These are phyloP conservation scores for Coregonus ussuriensis DNA, from an alignment of 2,797 vertebrate genomes.

Conservation along the genomic window DNA sequence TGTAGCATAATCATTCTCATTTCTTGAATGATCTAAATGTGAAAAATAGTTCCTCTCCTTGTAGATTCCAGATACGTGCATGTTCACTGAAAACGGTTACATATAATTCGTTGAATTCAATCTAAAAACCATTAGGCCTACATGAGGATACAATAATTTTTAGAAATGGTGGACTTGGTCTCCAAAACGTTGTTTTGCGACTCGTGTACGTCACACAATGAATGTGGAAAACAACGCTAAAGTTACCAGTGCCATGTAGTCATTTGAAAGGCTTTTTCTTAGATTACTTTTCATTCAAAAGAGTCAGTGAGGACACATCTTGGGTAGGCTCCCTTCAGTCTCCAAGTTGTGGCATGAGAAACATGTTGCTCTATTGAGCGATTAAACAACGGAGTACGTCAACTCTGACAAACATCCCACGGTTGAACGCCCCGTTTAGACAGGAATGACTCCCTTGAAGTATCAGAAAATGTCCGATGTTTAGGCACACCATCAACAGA, in stretches of 20 bases:
- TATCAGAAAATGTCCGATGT: not conserved
- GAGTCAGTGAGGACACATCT: not conserved
- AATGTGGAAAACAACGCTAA: not conserved
- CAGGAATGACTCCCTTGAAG: constrained; percentile 2
- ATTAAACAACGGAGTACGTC: not conserved
- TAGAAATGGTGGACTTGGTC: not conserved
- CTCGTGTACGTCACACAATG: not conserved
- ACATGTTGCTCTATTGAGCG: constrained; percentile 12
- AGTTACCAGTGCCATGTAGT: not conserved
- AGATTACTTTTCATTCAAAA: not conserved
- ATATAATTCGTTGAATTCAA: not conserved
- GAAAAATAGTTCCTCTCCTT: constrained; percentile 8
- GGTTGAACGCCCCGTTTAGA: constrained; percentile 2
- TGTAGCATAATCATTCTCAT: constrained; percentile 1
- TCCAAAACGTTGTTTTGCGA: not conserved
- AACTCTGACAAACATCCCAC: constrained; percentile 1
- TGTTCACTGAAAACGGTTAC: constrained; percentile 2
- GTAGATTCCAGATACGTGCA: constrained; percentile 5
- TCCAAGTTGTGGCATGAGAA: not conserved
- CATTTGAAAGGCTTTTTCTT: not conserved
- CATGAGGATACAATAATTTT: not conserved
- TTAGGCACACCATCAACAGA: not conserved
- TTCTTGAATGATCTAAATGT: constrained; percentile 13
- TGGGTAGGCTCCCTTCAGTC: not conserved
- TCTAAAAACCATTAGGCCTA: not conserved